Conservation (phyloP, 2,797 vertebrate species). For the Lutra lutra region DNA sequence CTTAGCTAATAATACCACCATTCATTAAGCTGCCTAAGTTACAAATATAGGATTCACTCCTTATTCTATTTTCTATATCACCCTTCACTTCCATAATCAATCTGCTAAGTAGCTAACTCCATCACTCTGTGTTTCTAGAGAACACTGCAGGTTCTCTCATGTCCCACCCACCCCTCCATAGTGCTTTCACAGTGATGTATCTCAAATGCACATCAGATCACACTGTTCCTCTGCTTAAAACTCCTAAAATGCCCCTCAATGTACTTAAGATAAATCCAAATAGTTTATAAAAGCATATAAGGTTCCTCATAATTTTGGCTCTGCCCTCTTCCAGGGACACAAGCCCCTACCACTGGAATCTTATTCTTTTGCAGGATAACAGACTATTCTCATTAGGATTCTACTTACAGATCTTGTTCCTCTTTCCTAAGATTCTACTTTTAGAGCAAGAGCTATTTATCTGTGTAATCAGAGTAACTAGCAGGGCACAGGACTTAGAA, state of each 20-base stretch:
- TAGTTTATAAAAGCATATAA: not conserved
- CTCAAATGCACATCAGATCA: not conserved
- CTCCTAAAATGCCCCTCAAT: not conserved
- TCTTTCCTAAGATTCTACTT: not conserved
- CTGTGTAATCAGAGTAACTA: not conserved
- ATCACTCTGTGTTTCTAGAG: not conserved
- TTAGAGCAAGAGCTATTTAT: not conserved
- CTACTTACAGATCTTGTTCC: not conserved
- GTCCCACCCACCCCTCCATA: not conserved
- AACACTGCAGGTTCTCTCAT: not conserved
- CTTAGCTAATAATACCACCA: not conserved
- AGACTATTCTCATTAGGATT: not conserved
- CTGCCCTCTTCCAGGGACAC: not conserved
- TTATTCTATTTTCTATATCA: not conserved
- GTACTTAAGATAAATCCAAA: not conserved
- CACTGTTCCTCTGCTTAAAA: not conserved
- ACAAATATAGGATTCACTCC: not conserved
- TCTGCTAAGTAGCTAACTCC: not conserved
- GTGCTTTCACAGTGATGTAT: not conserved
- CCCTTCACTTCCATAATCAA: not conserved
- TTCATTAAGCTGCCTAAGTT: not conserved
- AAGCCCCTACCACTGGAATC: not conserved
- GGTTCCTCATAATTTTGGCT: not conserved
- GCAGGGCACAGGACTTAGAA: not conserved
- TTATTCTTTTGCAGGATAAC: not conserved